Evolutionary conservation across 1,140 invertebrate species (phyloP), one percentile per base, ranked within the genome.

Genomic region (Halictus rubicundus): DNA sequence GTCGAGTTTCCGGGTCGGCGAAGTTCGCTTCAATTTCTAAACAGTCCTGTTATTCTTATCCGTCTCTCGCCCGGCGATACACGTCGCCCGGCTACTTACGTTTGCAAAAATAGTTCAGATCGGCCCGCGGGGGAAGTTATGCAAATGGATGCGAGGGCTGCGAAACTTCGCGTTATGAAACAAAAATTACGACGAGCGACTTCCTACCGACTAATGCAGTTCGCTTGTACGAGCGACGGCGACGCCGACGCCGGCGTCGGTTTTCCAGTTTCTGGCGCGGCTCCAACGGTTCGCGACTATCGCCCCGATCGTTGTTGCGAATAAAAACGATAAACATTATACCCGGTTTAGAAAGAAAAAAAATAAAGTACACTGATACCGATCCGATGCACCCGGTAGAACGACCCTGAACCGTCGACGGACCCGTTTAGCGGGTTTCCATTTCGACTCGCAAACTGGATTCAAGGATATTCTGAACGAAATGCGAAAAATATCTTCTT

Each of bases 191-290:
- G 64, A 59, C n/a, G 19, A 10, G 23, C 64, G 39, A 75, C 64
- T 75, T 75, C 49, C 73, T 68, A 42, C 72, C 61, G 42, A 54
- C 72, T 74, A 74, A 74, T 74, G 72, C 72, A 74, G 46, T 74
- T 74, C 72, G 46, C 72, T 74, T 74, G 72, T 74, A 74, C 27
- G 10, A 12, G 21, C 9, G 14, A 7, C 16, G n/a, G 1, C 5
- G 10, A 14, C 49, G 14, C 12, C 16, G n/a, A n/a, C 2, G 10
- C 16, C 49, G 49, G 63, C 14, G 32, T 32, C 32, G 32, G 6
- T 3, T 1, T 57, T n/a, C 46, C n/a, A 3, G 32, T 16, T 2
- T 12, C 49, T 75, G 64, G 63, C 73, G 32, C 39, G 32, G 14
- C 37, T 68, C 73, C 73, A 68, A 57, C 32, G 42, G 1, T 2